Conservation (phyloP, 2,113 vertebrate genomes). For the Amblyornis subalaris region DNA sequence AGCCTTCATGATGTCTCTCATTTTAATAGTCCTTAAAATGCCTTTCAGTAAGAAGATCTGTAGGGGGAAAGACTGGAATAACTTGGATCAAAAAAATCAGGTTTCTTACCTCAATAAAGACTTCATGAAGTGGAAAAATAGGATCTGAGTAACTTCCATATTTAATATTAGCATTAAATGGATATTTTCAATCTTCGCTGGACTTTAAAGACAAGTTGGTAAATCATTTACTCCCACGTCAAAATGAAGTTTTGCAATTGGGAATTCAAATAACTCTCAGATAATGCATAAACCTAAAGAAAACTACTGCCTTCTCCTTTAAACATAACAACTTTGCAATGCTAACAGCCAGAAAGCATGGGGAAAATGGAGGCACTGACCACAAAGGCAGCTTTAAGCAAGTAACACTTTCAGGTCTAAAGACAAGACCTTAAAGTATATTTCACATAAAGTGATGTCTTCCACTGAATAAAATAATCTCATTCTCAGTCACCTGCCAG, state of each 20-base stretch:
- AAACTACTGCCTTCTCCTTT: background rate
- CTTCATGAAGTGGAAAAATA: background rate
- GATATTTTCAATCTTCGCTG: background rate
- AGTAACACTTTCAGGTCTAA: background rate
- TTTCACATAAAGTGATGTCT: background rate
- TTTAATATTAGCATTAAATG: background rate
- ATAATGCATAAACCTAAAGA: background rate
- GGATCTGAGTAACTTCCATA: background rate
- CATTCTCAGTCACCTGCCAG: background rate
- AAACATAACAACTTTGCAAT: background rate
- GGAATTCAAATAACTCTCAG: background rate
- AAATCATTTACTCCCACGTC: background rate
- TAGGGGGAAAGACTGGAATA: background rate
- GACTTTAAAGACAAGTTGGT: background rate
- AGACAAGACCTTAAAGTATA: background rate
- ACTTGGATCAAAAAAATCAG: background rate
- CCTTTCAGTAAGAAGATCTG: background rate
- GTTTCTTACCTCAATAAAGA: background rate
- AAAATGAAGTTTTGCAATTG: background rate
- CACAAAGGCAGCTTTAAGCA: background rate
- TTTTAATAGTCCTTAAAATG: slow-evolving; percentile 30
- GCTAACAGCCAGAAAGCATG: background rate
- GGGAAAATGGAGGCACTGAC: background rate
- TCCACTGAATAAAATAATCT: background rate
- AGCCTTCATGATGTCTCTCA: background rate